A percentile compares a stretch with the other conserved stretches of the same genome.
Evolutionary conservation across 2,888 invertebrate species (phyloP).

Genomic region (Epirrhoe tristata): DNA sequence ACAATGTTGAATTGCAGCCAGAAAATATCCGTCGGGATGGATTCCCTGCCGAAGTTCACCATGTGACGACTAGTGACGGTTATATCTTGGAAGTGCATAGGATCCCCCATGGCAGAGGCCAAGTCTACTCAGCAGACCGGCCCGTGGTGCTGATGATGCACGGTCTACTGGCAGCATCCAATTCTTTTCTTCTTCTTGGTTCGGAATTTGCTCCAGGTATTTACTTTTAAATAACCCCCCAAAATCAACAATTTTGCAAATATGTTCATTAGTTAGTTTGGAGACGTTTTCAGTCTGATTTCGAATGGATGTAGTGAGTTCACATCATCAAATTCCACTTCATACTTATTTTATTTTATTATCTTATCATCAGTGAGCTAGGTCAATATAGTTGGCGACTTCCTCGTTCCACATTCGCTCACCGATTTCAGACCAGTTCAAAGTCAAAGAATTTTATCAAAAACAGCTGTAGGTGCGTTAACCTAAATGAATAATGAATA

Average conservation of each 20-base stretch:
- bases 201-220: conserved; percentile 57
- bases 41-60: conserved; percentile 57
- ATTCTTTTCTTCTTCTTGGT: conserved; percentile 51
- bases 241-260: too few species aligned
- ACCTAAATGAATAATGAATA: not conserved
- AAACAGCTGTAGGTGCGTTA: not conserved
- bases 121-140: conserved; percentile 33
- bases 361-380: not conserved
- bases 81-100: conserved; percentile 66
- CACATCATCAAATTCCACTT: too few species aligned
- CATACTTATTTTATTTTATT: not conserved
- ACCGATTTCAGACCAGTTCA: not conserved
- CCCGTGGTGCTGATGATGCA: conserved; percentile 68
- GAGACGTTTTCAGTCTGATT: too few species aligned
- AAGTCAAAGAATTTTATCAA: not conserved
- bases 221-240: too few species aligned
- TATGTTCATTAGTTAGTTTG: too few species aligned
- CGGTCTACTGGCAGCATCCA: conserved; percentile 56
- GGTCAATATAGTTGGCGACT: not conserved
- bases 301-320: too few species aligned
- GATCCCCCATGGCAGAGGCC: conserved; percentile 54
- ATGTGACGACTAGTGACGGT: conserved; percentile 61
- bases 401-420: not conserved
- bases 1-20: conserved; percentile 45
- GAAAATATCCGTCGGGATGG: conserved; percentile 52